Evolutionary conservation across 2,113 vertebrate genomes (phyloP).

Genomic region (Podarcis raffonei): DNA sequence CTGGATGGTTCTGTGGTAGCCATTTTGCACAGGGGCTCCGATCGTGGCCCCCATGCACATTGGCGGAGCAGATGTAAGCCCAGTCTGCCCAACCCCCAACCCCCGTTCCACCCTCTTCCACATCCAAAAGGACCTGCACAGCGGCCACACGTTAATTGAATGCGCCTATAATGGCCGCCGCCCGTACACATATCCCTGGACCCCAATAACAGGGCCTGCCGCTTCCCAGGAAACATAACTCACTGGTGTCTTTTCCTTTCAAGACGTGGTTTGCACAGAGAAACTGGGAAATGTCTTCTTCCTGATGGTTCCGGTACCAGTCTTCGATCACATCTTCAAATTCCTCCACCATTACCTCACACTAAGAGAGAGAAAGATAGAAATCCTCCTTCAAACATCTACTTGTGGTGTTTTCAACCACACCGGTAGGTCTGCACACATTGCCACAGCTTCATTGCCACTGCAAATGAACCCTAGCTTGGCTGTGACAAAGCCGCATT

Average conservation of each 20-base stretch:
- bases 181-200: background rate
- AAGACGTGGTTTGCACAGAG: constrained; percentile 93
- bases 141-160: too few relatives aligned
- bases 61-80: too few relatives aligned
- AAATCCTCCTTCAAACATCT: background rate
- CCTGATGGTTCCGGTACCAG: constrained; percentile 93
- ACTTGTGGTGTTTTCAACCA: background rate
- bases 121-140: too few relatives aligned
- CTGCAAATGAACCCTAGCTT: too few relatives aligned
- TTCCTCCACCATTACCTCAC: constrained; percentile 91
- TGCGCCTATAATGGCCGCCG: too few relatives aligned
- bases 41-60: too few relatives aligned
- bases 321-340: constrained; percentile 97
- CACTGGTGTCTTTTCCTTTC: constrained; percentile 91
- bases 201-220: too few relatives aligned
- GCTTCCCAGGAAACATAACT: constrained; percentile 45
- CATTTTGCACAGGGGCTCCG: too few relatives aligned
- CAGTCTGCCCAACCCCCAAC: too few relatives aligned
- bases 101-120: too few relatives aligned
- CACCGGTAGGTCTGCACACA: background rate
- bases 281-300: constrained; percentile 89
- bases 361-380: constrained; percentile 70
- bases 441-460: too few relatives aligned
- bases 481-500: too few relatives aligned
- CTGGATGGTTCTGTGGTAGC: background rate